phyloP scores from a whole-genome alignment of 2,113 vertebrate species.

The Formicarius rufipectus region DNA sequence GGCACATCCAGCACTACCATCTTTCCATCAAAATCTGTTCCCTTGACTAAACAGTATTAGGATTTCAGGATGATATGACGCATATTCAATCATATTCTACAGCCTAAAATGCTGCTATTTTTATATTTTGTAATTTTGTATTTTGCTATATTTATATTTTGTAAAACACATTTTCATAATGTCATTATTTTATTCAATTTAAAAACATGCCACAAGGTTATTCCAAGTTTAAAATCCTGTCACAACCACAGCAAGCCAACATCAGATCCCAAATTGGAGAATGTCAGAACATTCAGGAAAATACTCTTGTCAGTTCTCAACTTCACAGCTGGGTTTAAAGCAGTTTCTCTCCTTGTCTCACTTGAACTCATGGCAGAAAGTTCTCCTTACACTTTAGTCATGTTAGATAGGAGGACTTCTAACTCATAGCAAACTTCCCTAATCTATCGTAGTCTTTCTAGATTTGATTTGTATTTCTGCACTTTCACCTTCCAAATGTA shows the following conservation, averaged over 20 bases:
- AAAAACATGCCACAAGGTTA: not conserved
- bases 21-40: not conserved
- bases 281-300: not conserved
- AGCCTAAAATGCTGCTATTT: not conserved
- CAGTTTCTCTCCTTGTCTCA: not conserved
- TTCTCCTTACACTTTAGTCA: not conserved
- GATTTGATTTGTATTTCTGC: not conserved
- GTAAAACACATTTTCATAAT: not conserved
- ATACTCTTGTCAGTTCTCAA: not conserved
- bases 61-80: rapidly evolving
- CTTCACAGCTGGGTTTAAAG: not conserved
- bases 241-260: not conserved
- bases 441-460: not conserved
- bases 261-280: not conserved
- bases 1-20: not conserved
- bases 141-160: too few relatives aligned
- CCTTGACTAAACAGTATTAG: not conserved
- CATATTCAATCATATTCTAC: not conserved
- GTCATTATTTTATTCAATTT: not conserved
- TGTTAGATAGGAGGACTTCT: not conserved
- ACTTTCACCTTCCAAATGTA: not conserved
- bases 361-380: not conserved
- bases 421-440: not conserved
- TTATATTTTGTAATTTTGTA: too few relatives aligned
- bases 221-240: not conserved